A percentile compares a stretch with the other conserved stretches of the same genome.
Evolutionary conservation across 2,888 invertebrate species (phyloP).

Genomic region (Heliconius aoede): DNA sequence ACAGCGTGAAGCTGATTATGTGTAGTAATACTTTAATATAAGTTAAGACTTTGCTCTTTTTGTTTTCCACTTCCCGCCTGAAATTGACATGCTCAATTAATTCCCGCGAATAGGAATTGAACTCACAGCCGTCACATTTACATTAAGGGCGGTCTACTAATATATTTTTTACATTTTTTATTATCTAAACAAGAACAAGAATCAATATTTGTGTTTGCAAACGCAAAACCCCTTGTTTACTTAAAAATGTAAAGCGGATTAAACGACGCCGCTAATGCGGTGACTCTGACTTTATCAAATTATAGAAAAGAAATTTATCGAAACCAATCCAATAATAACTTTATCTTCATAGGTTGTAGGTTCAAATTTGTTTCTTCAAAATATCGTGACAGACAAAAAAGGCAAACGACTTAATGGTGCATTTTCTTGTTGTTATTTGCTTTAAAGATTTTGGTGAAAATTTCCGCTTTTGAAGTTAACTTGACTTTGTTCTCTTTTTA

Average conservation of each 20-base stretch:
- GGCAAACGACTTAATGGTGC: slow-evolving; percentile 49
- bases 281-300: slow-evolving; percentile 59
- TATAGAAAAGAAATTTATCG: slow-evolving; percentile 56
- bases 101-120: background rate
- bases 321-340: slow-evolving; percentile 29
- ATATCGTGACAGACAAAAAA: slow-evolving; percentile 37
- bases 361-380: slow-evolving; percentile 23
- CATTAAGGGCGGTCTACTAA: no score
- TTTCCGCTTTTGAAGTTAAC: slow-evolving; percentile 48
- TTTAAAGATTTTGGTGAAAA: slow-evolving; percentile 47
- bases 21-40: background rate
- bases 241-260: slow-evolving; percentile 72
- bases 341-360: background rate
- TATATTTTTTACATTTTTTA: background rate
- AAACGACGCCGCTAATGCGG: slow-evolving; percentile 65
- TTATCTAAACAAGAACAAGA: slow-evolving; percentile 13
- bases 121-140: background rate
- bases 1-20: no score
- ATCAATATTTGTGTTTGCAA: slow-evolving; percentile 40
- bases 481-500: slow-evolving; percentile 14
- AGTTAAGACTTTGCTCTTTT: background rate
- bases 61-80: no score
- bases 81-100: background rate
- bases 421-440: slow-evolving; percentile 53
- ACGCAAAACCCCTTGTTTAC: slow-evolving; percentile 56